Percentiles rank a stretch among this genome's conserved stretches.
Conservation (phyloP, 2,797 vertebrate species). For the Neostethus bicornis region DNA sequence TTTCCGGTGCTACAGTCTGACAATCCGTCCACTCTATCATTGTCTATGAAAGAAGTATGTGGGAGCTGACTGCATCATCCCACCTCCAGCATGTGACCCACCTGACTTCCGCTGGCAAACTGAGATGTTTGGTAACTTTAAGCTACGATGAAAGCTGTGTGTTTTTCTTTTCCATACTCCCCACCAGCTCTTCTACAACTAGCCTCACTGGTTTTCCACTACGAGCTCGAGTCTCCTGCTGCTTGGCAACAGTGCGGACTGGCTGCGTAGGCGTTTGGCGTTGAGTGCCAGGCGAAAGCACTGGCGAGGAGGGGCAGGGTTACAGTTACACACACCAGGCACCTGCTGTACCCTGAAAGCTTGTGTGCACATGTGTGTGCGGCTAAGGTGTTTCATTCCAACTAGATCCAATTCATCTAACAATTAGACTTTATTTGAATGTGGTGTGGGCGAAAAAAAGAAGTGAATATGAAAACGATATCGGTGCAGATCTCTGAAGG, state of each 20-base stretch:
- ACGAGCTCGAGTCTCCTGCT: conserved; percentile 73
- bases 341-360: conserved; percentile 55
- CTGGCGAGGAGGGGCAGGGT: conserved; percentile 65
- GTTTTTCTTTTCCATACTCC: not conserved
- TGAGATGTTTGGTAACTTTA: conserved; percentile 59
- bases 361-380: conserved; percentile 14
- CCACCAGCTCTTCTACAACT: conserved; percentile 22
- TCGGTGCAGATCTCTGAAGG: conserved; percentile 19
- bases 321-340: conserved; percentile 65
- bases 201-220: conserved; percentile 37
- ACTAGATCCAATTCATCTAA: conserved; percentile 38
- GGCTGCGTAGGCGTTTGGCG: conserved; percentile 73
- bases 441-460: conserved; percentile 36
- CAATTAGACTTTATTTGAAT: conserved; percentile 46
- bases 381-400: conserved; percentile 20
- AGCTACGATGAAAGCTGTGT: conserved; percentile 54
- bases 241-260: conserved; percentile 79
- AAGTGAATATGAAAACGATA: conserved; percentile 43
- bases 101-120: conserved; percentile 56
- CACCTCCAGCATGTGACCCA: conserved; percentile 64
- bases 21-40: conserved; percentile 26
- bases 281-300: conserved; percentile 70
- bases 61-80: conserved; percentile 67
- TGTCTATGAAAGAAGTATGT: conserved; percentile 58
- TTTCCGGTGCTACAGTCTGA: conserved; percentile 20